Evolutionary conservation across 2,113 vertebrate species (phyloP), one percentile per base, ranked within the genome.

Genomic region (Natator depressus): DNA sequence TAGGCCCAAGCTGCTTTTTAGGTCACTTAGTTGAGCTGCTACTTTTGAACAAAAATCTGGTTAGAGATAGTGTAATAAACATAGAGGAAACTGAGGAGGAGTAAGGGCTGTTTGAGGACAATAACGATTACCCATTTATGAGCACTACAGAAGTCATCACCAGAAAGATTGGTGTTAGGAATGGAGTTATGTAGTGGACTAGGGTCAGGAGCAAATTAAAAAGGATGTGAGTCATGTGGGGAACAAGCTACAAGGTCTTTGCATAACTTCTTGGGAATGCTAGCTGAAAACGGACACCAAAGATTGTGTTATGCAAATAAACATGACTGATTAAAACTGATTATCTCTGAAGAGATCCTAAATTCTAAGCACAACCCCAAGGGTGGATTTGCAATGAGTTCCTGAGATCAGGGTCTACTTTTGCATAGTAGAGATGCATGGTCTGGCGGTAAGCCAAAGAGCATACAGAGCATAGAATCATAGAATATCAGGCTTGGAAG

Each of bases 371-470:
- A 59, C 38, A 81, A 69, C 4, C 91, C 53, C 53, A 76, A 80
- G 38, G 16, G 8, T 87, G 88, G 80, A 78, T 85, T 57, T 93
- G 25, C 59, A 24, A 20, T 86, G 50, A 49, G 80, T 29, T 53
- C 17, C 53, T 91, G 93, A 80, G 87, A 89, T 94, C 91, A 3
- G 53, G 65, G 54, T 57, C 86, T 1, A 0, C 17, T 82, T 93
- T 38, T 93, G 79, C 90, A 93, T 82, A 95, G 35, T 80, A 90
- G 93, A 76, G 57, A 81, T 80, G 84, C 22, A 4, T 65, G 57
- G 85, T 80, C 80, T 90, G 85, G 75, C 0, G 0, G 72, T 88
- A 84, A 90, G 51, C 29, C 62, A 87, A 93, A 46, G 86, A 80
- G 62, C 53, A 22, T n/a, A 27, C 53, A 89, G 50, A 65, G 53